Evolutionary conservation across 2,113 vertebrate species (phyloP), one percentile per base, ranked within the genome.

Genomic region (Scomber scombrus): DNA sequence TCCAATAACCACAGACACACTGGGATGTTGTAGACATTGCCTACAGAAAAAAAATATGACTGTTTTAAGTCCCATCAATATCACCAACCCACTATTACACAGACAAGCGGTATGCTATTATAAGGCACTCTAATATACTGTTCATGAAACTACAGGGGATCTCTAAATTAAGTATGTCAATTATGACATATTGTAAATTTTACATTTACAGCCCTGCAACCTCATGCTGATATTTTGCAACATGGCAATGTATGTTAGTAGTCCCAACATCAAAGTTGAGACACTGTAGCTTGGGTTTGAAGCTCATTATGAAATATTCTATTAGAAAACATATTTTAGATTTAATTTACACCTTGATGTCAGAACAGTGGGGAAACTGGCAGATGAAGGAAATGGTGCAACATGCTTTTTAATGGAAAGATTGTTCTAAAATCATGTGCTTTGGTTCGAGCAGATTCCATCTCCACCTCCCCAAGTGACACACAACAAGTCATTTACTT

Each of bases 1-100:
- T 99, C 98, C 94, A 99, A 92, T 76, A 99, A 93, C 98, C 98
- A 99, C 63, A 99, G 91, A 84, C 97, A 99, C 86, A 99, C 96
- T 14, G 98, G 98, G 85, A 99, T 99, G 93, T 99, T 99, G 82
- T 99, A 99, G 19, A 94, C 94, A 86, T 97, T 99, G 91, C 98
- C 98, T 99, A 46, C 4, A n/a, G 9, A 84, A 58, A 81, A 80
- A n/a, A 50, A 19, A 26, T 45, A 21, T 31, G 18, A 47, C 34
- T 52, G 3, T 6, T 68, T 51, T 49, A 43, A 43, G 4, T 18
- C 16, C 34, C 34, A 40, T 40, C 34, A 40, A 9, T 40, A 9
- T 31, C 7, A 5, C 7, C 4, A 21, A 14, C 26, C 14, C 26
- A 40, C 34, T 40, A 40, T 21, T 7, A 52, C 26, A 29, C 46